phyloP scores from a whole-genome alignment of 30 jellyfish, hydroid and myxozoan genomes.

The Aurelia sp. region DNA sequence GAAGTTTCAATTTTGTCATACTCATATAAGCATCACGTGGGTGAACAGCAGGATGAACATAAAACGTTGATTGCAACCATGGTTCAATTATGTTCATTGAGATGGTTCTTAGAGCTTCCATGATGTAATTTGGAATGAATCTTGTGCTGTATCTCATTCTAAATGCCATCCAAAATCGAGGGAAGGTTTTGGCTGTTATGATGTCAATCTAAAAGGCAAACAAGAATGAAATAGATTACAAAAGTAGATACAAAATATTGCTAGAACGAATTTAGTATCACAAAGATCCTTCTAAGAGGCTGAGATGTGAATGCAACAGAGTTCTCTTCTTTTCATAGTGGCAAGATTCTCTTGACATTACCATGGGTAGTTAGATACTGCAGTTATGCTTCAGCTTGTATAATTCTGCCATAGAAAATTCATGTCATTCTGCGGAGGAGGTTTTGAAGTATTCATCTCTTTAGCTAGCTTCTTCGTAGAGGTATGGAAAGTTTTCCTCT shows the following conservation, averaged over 20 bases:
- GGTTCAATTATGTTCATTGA: conserved; percentile 9
- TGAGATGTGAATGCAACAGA: no score
- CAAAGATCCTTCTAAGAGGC: no score
- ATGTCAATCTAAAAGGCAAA: conserved; percentile 38
- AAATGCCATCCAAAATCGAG: conserved; percentile 57
- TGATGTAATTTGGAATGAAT: conserved; percentile 33
- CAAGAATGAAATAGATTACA: not conserved
- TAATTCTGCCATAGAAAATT: no score
- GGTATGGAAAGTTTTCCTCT: no score
- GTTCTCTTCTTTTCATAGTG: no score
- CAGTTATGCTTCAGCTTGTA: no score
- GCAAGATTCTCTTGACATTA: no score
- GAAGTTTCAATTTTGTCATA: conserved; percentile 9
- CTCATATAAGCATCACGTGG: conserved; percentile 5
- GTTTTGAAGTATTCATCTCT: no score
- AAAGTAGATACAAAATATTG: not conserved
- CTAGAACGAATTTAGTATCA: no score
- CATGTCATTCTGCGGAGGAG: no score
- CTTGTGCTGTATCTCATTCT: conserved; percentile 25
- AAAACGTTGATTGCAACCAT: conserved; percentile 11
- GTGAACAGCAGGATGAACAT: conserved; percentile 43
- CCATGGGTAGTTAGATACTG: no score
- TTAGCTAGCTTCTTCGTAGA: no score
- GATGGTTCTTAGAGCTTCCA: conserved; percentile 11
- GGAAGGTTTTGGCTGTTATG: conserved; percentile 22